A percentile compares a stretch with the other conserved stretches of the same genome.
Evolutionary conservation across 2,797 vertebrate genomes (phyloP).

Genomic region (Esox lucius): DNA sequence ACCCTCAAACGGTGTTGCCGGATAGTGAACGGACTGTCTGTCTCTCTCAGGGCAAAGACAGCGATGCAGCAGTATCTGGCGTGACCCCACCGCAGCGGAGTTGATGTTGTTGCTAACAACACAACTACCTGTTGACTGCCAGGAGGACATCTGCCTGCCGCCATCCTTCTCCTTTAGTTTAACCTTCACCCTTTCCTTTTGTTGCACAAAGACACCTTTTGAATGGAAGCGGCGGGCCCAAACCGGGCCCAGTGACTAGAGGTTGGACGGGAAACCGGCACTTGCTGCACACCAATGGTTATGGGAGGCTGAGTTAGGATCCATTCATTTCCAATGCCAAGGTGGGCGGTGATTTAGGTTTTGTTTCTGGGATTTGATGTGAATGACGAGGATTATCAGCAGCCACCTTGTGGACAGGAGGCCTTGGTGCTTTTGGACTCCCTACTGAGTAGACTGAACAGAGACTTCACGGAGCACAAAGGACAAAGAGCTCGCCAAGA

Average conservation of each 20-base stretch:
- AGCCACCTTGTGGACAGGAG: conserved; percentile 45
- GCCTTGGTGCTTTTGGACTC: conserved; percentile 60
- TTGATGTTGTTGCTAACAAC: background rate
- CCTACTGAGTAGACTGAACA: conserved; percentile 39
- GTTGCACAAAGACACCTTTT: conserved; percentile 96
- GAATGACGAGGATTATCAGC: conserved; percentile 24
- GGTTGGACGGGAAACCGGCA: conserved; percentile 24
- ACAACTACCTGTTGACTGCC: conserved; percentile 42
- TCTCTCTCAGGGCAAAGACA: conserved; percentile 88
- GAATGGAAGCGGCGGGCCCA: conserved; percentile 73
- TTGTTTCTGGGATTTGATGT: conserved; percentile 52
- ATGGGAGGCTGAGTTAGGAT: background rate
- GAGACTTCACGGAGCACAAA: conserved; percentile 44
- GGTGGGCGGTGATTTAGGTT: conserved; percentile 24
- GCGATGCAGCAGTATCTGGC: conserved; percentile 98
- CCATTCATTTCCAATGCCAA: conserved; percentile 38
- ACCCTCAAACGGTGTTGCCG: background rate
- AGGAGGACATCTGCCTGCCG: conserved; percentile 60
- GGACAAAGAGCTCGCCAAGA: conserved; percentile 34
- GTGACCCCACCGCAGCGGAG: conserved; percentile 77
- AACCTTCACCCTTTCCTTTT: conserved; percentile 54
- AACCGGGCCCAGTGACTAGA: conserved; percentile 47
- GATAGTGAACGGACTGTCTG: background rate
- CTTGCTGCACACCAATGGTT: background rate
- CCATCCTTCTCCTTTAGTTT: conserved; percentile 45